A percentile compares a stretch with the other conserved stretches of the same genome.
Conservation (phyloP, 2,888 invertebrate genomes). For the Cremastinae sp. region DNA sequence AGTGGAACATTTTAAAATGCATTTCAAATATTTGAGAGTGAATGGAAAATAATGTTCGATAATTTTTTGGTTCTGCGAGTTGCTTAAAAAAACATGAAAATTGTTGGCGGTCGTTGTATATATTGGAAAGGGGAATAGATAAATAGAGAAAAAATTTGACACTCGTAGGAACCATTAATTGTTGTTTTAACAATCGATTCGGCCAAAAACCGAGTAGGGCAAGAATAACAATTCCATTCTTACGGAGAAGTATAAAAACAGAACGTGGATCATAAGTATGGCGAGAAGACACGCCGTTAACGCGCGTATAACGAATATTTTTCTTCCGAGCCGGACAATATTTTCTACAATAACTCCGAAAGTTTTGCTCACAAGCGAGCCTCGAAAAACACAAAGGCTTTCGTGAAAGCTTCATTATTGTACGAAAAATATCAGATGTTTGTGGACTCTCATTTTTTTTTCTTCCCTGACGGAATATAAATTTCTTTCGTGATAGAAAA, state of each 20-base stretch:
- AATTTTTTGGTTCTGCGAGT: too few relatives aligned
- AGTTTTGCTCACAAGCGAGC: neutral
- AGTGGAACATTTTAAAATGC: too few relatives aligned
- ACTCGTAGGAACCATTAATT: neutral
- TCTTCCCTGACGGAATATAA: neutral
- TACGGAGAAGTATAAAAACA: neutral
- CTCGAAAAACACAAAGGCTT: neutral
- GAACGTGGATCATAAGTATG: neutral
- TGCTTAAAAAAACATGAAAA: neutral
- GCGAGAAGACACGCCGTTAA: neutral
- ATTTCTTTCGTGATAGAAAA: too few relatives aligned
- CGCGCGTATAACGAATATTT: conserved; percentile 20
- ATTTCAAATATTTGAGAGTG: too few relatives aligned
- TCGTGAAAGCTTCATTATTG: conserved; percentile 28
- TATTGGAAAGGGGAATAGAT: neutral
- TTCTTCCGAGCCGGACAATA: conserved; percentile 25
- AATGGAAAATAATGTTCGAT: too few relatives aligned
- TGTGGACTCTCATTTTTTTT: neutral
- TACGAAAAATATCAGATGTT: conserved; percentile 1
- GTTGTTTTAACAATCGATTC: conserved; percentile 9
- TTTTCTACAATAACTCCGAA: conserved; percentile 48
- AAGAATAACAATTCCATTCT: neutral
- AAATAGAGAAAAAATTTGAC: neutral
- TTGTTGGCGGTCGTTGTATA: too few relatives aligned
- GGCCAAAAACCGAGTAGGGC: neutral